These are phyloP conservation scores for Agrochola macilenta DNA, from an alignment of 2,888 invertebrate species.

Conservation along the genomic window DNA sequence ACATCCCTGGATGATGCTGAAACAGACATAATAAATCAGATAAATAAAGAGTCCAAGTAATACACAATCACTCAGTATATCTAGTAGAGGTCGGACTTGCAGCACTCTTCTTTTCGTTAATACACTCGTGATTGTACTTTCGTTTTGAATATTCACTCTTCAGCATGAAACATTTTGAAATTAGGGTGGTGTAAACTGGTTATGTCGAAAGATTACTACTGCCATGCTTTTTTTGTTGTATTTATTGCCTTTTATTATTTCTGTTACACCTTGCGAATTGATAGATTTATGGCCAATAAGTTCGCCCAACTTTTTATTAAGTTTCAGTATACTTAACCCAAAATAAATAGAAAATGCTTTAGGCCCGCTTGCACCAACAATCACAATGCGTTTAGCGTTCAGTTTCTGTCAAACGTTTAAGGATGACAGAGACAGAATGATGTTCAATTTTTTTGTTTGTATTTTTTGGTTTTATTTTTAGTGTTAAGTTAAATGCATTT, in stretches of 20 bases:
- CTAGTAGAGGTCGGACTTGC: neutral
- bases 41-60: slow-evolving; percentile 18
- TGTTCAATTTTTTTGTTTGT: neutral
- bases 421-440: too few relatives aligned
- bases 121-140: neutral
- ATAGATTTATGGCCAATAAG: neutral
- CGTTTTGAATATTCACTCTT: neutral
- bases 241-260: neutral
- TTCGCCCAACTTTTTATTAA: neutral
- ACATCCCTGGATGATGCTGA: slow-evolving; percentile 89
- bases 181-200: neutral
- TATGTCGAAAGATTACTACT: neutral
- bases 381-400: neutral
- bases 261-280: neutral
- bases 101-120: neutral
- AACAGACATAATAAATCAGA: slow-evolving; percentile 66
- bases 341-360: slow-evolving; percentile 23
- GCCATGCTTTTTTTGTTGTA: too few relatives aligned
- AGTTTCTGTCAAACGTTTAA: neutral
- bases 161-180: neutral
- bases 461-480: too few relatives aligned
- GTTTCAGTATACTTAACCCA: neutral
- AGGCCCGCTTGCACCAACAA: slow-evolving; percentile 43
- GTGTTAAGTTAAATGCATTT: neutral
- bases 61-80: neutral